Percentiles rank a stretch among this genome's conserved stretches.
These are phyloP conservation scores for Melanostoma mellinum DNA, from an alignment of 2,888 invertebrate species.

Conservation along the genomic window DNA sequence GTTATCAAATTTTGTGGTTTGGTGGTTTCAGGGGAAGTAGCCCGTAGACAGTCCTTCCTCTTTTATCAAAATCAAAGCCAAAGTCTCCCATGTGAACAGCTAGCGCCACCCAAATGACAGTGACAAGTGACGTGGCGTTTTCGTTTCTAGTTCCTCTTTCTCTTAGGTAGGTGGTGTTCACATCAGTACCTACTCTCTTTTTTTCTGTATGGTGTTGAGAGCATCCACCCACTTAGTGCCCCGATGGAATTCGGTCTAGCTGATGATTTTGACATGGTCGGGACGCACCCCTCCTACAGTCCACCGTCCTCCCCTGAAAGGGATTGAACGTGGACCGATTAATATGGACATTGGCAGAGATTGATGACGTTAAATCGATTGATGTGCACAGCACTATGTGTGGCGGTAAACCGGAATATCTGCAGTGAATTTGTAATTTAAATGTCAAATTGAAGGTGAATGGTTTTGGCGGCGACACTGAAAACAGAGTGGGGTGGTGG, in stretches of 20 bases:
- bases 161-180: background rate
- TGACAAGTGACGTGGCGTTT: slow-evolving; percentile 57
- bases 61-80: background rate
- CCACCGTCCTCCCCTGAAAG: slow-evolving; percentile 10
- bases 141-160: slow-evolving; percentile 23
- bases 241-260: slow-evolving; percentile 38
- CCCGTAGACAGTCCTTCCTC: background rate
- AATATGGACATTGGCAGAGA: slow-evolving; percentile 71
- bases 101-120: slow-evolving; percentile 25
- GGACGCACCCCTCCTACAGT: slow-evolving; percentile 23
- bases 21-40: background rate
- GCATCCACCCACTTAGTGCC: slow-evolving; percentile 45
- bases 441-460: slow-evolving; percentile 68
- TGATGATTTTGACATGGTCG: slow-evolving; percentile 62
- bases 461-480: slow-evolving; percentile 24
- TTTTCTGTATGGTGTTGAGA: background rate
- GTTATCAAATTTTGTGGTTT: slow-evolving; percentile 68
- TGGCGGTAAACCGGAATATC: slow-evolving; percentile 66
- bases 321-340: slow-evolving; percentile 61
- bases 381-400: slow-evolving; percentile 62
- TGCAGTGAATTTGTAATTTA: slow-evolving; percentile 71
- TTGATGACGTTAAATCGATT: slow-evolving; percentile 72
- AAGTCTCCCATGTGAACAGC: too few species aligned
- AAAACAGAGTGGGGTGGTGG: slow-evolving; percentile 16
- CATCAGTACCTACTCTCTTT: background rate